Percentiles rank a stretch among this genome's conserved stretches.
These are phyloP conservation scores for Agrotis ipsilon DNA, from an alignment of 2,888 invertebrate species.

Conservation along the genomic window DNA sequence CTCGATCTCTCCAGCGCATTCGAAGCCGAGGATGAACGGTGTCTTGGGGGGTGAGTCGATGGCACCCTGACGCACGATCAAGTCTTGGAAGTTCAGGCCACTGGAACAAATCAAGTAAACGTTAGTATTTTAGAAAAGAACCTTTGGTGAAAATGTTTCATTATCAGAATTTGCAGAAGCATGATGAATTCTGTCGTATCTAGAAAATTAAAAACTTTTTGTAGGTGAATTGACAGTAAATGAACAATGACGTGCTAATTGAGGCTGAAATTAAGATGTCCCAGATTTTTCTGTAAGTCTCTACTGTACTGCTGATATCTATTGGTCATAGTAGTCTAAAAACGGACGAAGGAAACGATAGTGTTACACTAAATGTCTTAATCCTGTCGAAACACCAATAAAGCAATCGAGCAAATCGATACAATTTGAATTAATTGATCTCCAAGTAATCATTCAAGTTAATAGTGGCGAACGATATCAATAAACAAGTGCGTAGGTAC, in stretches of 20 bases:
- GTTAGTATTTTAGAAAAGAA: constrained; percentile 16
- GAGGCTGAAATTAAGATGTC: not conserved
- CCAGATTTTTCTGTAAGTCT: too few species aligned
- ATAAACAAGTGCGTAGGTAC: constrained; percentile 58
- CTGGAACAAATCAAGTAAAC: constrained; percentile 90
- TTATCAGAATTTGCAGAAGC: not conserved
- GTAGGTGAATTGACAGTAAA: not conserved
- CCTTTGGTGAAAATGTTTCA: not conserved
- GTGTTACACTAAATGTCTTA: constrained; percentile 25
- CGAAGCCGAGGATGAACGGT: constrained; percentile 97
- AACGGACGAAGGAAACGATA: not conserved
- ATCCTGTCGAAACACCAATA: constrained; percentile 29
- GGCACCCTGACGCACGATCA: constrained; percentile 97
- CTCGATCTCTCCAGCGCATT: constrained; percentile 96
- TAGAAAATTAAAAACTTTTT: not conserved
- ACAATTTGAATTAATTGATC: constrained; percentile 52
- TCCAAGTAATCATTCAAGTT: constrained; percentile 59
- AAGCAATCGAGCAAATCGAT: constrained; percentile 24
- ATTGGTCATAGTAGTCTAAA: too few species aligned
- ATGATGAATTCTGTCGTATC: not conserved
- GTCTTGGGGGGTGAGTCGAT: constrained; percentile 97
- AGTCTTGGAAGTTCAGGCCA: constrained; percentile 97
- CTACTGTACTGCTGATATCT: too few species aligned
- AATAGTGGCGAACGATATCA: constrained; percentile 54
- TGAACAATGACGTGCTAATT: not conserved